Evolutionary conservation across 1,140 invertebrate species (phyloP), one percentile per base, ranked within the genome.

Genomic region (Aphaenogaster ashmeadi): DNA sequence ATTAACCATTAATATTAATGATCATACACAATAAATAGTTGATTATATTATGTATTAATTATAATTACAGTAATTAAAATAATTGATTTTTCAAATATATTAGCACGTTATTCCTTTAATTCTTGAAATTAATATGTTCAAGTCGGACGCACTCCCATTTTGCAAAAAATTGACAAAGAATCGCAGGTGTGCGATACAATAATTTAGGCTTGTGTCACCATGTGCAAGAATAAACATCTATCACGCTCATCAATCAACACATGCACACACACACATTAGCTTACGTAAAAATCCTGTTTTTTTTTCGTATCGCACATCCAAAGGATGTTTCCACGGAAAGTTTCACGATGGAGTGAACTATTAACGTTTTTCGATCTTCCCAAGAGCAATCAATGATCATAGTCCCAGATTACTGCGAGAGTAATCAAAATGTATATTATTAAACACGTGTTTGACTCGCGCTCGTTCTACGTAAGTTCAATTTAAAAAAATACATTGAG

Each of bases 231-330:
- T 69, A 27, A 83, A 44, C 38, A 50, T 54, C 15, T 81, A 71
- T 47, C 27, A 60, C 41, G 41, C 7, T 60, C n/a, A 36, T 83
- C 38, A 47, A 83, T 83, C 15, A 72, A n/a, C 38, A 81, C 36
- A 58, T n/a, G 44, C 13, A 18, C 15, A 47, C n/a, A 33, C 15
- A 62, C 8, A 41, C 21, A 5, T 18, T 0, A n/a, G 44, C 54
- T 84, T 60, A 75, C 67, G 80, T 83, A 74, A 83, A 74, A 83
- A 11, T 27, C 41, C 18, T 75, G 18, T 50, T 50, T 84, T 33
- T 75, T 58, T 71, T 75, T 74, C 18, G 0, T 44, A 6, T 38
- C 18, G 13, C 78, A 50, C 13, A 38, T 50, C 7, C 56, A 47
- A 74, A 74, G 4, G 18, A 58, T 47, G 18, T 60, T 75, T 60